phyloP scores from a whole-genome alignment of 2,797 vertebrate genomes.

The Lophius americanus region DNA sequence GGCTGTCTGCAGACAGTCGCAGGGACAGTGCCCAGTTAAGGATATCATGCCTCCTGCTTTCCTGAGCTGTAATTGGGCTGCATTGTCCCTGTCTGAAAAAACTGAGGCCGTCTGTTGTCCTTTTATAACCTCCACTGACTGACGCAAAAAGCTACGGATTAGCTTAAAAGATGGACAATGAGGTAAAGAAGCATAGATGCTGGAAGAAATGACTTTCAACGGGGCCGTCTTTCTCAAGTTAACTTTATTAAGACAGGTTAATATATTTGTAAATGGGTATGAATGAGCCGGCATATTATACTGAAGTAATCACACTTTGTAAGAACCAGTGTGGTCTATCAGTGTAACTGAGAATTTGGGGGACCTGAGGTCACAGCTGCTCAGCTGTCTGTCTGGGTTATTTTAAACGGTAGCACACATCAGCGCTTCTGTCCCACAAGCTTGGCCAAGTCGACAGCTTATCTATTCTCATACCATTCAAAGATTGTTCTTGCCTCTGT shows the following conservation, averaged over 20 bases:
- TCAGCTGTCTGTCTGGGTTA: constrained; percentile 80
- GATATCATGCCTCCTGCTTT: constrained; percentile 47
- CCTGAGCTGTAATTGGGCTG: constrained; percentile 59
- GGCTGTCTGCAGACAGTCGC: constrained; percentile 49
- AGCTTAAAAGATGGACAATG: constrained; percentile 47
- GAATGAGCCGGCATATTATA: constrained; percentile 29
- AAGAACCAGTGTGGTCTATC: constrained; percentile 52
- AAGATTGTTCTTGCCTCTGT: constrained; percentile 1
- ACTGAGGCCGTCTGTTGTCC: constrained; percentile 35
- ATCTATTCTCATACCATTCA: constrained; percentile 20
- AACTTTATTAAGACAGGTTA: constrained; percentile 1
- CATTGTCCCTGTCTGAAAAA: constrained; percentile 58
- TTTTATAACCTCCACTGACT: constrained; percentile 35
- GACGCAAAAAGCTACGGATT: constrained; percentile 28
- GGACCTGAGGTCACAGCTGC: constrained; percentile 79
- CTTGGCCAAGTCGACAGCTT: constrained; percentile 50
- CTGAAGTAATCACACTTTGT: constrained; percentile 25
- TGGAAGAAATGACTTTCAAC: constrained; percentile 26
- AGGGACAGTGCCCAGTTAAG: constrained; percentile 36
- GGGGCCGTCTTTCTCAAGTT: constrained; percentile 8
- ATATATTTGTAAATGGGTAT: constrained; percentile 16
- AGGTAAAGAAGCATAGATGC: constrained; percentile 23
- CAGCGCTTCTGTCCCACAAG: constrained; percentile 72
- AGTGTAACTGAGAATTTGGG: constrained; percentile 69
- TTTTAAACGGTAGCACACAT: constrained; percentile 76